These are phyloP conservation scores for Danaus melanippus DNA, from an alignment of 1,140 invertebrate species.

Conservation along the genomic window DNA sequence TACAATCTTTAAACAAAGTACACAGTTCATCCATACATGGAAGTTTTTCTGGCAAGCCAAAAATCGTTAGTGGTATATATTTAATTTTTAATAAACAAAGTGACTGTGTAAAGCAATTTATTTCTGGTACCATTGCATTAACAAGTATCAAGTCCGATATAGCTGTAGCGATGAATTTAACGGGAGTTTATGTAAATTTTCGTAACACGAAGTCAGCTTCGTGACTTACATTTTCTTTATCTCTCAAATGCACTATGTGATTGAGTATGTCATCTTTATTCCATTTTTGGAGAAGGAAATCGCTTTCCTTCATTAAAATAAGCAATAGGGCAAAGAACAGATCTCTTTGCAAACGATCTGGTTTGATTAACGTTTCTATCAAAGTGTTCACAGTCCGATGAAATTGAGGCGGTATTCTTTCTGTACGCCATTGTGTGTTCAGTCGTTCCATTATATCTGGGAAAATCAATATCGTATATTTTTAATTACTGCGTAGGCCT, in stretches of 20 bases:
- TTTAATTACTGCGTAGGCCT: neutral
- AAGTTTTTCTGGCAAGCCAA: slow-evolving; percentile 19
- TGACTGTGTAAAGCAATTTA: slow-evolving; percentile 26
- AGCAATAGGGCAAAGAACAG: slow-evolving; percentile 36
- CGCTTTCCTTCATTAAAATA: slow-evolving; percentile 38
- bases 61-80: slow-evolving; percentile 19
- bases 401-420: slow-evolving; percentile 27
- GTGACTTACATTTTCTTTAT: no score
- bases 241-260: neutral
- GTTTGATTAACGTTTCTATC: slow-evolving; percentile 39
- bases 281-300: slow-evolving; percentile 25
- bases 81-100: slow-evolving; percentile 24
- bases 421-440: slow-evolving; percentile 18
- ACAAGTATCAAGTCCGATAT: slow-evolving; percentile 25
- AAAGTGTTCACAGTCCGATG: slow-evolving; percentile 27
- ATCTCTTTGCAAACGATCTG: slow-evolving; percentile 31
- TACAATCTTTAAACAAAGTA: slow-evolving; percentile 23
- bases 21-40: slow-evolving; percentile 20
- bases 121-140: slow-evolving; percentile 24
- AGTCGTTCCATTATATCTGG: slow-evolving; percentile 11
- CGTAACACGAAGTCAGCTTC: no score
- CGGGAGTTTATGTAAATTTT: no score
- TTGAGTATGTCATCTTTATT: slow-evolving; percentile 14
- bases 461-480: slow-evolving; percentile 14
- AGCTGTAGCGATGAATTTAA: no score